Base-by-base conservation (phyloP, 1,140 invertebrate genomes). In the Drosophila athabasca region DNA sequence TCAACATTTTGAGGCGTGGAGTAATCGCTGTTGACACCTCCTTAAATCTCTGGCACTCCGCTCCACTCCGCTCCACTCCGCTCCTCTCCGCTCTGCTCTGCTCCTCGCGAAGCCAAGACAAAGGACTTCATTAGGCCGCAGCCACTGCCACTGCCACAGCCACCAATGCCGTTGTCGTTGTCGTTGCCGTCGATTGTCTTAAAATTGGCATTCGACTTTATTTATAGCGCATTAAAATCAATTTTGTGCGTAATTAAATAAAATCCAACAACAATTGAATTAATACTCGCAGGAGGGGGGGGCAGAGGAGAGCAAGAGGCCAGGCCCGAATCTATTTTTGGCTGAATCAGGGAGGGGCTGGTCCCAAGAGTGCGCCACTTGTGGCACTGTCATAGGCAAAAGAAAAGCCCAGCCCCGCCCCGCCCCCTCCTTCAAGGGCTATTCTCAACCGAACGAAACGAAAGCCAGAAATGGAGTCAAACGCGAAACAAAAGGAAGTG, bases 161-260 rank as follows among this genome's bases (percentile, higher is more conserved):
- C 29, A 13, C 35, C 11, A n/a, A n/a, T n/a, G 11, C 11, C 35
- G 13, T 1, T 11, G 9, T 9, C 31, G 9, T 9, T 9, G 35
- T 5, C 3, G 3, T 39, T 39, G 64, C 51, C 76, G 58, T 46
- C 58, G 59, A 79, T 29, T 62, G 69, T 51, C 72, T 74, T 83
- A 83, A 70, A 87, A 87, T 87, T 87, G 74, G 75, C 67, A 68
- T 62, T 66, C 69, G 48, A 48, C 68, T 79, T 72, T 87, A 87
- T 87, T 88, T 82, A 88, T 87, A 82, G 83, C 83, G 53, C 66
- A 79, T 76, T 87, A 76, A 79, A 82, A 79, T 88, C 83, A 87
- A 88, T 79, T 87, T 88, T 64, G 66, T 73, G 65, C 78, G 79
- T 85, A 79, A 87, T 88, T 82, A 82, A 85, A 82, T 82, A 39